These are phyloP conservation scores for Perca flavescens DNA, from an alignment of 2,113 vertebrate species.

Conservation along the genomic window DNA sequence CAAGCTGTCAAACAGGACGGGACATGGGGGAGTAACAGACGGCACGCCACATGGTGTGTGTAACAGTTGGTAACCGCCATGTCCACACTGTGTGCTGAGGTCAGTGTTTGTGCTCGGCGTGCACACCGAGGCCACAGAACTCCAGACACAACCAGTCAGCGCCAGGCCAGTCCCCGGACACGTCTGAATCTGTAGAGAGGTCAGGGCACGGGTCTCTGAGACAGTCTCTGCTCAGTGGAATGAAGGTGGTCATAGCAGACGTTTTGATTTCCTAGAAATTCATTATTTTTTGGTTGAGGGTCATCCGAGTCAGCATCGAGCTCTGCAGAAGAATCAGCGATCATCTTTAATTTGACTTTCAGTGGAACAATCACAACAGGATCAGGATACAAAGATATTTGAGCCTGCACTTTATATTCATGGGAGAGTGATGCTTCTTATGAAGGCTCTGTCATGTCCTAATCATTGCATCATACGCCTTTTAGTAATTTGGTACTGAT, in stretches of 20 bases:
- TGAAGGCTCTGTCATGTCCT: neutral
- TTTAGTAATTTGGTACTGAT: neutral
- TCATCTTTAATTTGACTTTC: neutral
- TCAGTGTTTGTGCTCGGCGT: neutral
- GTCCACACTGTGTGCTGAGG: neutral
- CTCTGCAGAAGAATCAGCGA: neutral
- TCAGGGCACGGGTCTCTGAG: neutral
- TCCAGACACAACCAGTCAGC: neutral
- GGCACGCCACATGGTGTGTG: neutral
- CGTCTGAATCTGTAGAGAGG: neutral
- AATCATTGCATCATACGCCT: neutral
- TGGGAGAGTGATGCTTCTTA: conserved; percentile 7
- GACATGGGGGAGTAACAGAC: neutral
- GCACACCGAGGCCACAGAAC: neutral
- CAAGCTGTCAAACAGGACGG: neutral
- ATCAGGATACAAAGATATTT: conserved; percentile 8
- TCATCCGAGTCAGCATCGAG: neutral
- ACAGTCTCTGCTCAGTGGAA: neutral
- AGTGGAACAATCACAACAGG: conserved; percentile 11
- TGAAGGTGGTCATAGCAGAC: neutral
- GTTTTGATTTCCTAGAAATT: neutral
- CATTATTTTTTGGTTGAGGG: neutral
- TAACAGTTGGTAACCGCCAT: neutral
- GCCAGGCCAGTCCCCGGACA: neutral
- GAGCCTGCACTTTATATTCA: conserved; percentile 71